Evolutionary conservation across 2,888 invertebrate species (phyloP).

Genomic region (Pristionchus mayeri): DNA sequence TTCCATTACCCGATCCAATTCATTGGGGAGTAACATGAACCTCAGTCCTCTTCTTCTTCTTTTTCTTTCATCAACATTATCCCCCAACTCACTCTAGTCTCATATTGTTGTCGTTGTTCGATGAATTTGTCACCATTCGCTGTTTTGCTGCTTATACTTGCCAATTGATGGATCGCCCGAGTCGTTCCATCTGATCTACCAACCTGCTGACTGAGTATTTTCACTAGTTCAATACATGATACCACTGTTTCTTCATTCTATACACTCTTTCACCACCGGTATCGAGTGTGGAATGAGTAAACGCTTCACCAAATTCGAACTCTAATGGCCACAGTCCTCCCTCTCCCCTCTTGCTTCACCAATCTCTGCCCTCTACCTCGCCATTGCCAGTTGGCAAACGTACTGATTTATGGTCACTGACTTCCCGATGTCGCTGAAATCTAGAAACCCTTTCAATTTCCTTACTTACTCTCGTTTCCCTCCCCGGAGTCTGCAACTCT

Average conservation of each 20-base stretch:
- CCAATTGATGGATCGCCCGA: constrained; percentile 21
- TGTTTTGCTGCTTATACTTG: not conserved
- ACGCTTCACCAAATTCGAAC: too few relatives aligned
- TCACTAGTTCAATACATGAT: not conserved
- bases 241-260: not conserved
- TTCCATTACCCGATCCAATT: constrained; percentile 39
- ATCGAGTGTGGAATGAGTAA: too few relatives aligned
- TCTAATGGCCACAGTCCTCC: not conserved
- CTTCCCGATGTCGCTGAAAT: constrained; percentile 24
- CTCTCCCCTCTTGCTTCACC: not conserved
- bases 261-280: not conserved
- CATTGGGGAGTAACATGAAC: constrained; percentile 37
- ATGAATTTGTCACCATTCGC: constrained; percentile 21
- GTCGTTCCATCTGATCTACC: not conserved
- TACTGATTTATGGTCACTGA: constrained; percentile 38
- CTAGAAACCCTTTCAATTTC: not conserved
- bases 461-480: not conserved
- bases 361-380: not conserved
- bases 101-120: not conserved
- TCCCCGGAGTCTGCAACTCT: constrained; percentile 2
- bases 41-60: too few relatives aligned
- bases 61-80: constrained; percentile 13
- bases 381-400: constrained; percentile 9
- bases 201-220: not conserved
- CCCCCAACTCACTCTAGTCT: not conserved